phyloP scores from a whole-genome alignment of 2,113 vertebrate species.

The Centropristis striata region DNA sequence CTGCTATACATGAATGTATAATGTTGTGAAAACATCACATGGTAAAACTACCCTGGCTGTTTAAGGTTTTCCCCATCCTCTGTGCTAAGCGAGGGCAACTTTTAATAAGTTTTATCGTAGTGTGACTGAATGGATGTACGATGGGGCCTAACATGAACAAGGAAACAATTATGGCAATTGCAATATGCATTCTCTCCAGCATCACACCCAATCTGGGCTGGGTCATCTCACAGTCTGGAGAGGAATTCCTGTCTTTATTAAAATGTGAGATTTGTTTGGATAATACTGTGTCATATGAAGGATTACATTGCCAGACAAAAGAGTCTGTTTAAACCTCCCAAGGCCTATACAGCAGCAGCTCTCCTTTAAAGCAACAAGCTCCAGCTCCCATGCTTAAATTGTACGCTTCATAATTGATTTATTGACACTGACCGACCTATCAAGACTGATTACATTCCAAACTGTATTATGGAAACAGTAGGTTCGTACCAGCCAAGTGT shows the following conservation, averaged over 20 bases:
- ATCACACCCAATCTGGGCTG: constrained; percentile 22
- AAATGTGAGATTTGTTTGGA: constrained; percentile 72
- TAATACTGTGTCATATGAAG: constrained; percentile 57
- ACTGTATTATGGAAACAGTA: constrained; percentile 51
- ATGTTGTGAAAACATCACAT: too few species aligned
- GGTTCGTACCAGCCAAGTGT: constrained; percentile 41
- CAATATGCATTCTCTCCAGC: constrained; percentile 31
- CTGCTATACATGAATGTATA: too few species aligned
- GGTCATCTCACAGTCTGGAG: constrained; percentile 30
- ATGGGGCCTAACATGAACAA: not conserved
- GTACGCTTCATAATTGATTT: constrained; percentile 62
- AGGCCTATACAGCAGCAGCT: constrained; percentile 31
- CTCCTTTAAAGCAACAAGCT: constrained; percentile 44
- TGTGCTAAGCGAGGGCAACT: not conserved
- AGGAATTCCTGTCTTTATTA: constrained; percentile 78
- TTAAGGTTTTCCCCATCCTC: not conserved
- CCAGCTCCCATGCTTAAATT: constrained; percentile 26
- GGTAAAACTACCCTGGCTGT: not conserved
- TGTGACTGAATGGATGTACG: not conserved
- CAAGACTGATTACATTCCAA: constrained; percentile 67
- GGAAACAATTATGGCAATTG: not conserved
- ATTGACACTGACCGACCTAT: constrained; percentile 68
- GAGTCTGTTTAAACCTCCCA: constrained; percentile 40
- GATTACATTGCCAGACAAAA: constrained; percentile 65
- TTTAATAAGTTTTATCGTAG: not conserved